Evolutionary conservation across 2,888 invertebrate species (phyloP), one percentile per base, ranked within the genome.

Genomic region (Cephus spinipes): DNA sequence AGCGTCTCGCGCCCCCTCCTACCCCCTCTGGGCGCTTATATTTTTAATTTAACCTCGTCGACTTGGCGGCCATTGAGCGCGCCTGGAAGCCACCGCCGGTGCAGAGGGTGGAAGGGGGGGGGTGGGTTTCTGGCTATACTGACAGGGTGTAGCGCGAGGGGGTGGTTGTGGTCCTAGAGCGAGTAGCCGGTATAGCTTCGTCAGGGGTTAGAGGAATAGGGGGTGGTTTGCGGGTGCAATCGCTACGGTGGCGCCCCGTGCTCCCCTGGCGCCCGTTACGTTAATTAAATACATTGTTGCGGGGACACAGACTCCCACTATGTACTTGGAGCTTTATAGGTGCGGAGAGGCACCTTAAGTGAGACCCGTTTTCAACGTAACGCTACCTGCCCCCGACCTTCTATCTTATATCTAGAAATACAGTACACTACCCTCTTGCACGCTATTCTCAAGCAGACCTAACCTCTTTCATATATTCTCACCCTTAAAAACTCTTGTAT

Each of bases 211-310:
- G 81, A 83, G 79, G 73, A 84, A 85, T 86, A 83, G 83, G 84
- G 86, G 87, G 87, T 86, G 88, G 88, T 88, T 89, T 89, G 89
- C 83, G 90, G 90, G 89, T 89, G 89, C 90, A 90, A 91, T 91
- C 88, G 89, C 86, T 87, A 87, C 87, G 85, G 85, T 85, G 84
- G 83, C 84, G 82, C 86, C 85, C 83, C 85, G 85, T 84, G 83
- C 87, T 90, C 91, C 90, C 91, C 85, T 84, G 90, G 86, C 85
- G 90, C 87, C 88, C 89, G 90, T 90, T 89, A 89, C 90, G 89
- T 90, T 91, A 91, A 91, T 91, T 92, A 91, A 92, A 91, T 91
- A 90, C 91, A 90, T 91, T 91, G 91, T 91, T 91, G 91, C 88
- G 91, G 91, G 91, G 91, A 91, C 91, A 90, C 86, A 84, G 87